Evolutionary conservation across 2,797 vertebrate species (phyloP).

Genomic region (Paramormyrops hopkinsi): DNA sequence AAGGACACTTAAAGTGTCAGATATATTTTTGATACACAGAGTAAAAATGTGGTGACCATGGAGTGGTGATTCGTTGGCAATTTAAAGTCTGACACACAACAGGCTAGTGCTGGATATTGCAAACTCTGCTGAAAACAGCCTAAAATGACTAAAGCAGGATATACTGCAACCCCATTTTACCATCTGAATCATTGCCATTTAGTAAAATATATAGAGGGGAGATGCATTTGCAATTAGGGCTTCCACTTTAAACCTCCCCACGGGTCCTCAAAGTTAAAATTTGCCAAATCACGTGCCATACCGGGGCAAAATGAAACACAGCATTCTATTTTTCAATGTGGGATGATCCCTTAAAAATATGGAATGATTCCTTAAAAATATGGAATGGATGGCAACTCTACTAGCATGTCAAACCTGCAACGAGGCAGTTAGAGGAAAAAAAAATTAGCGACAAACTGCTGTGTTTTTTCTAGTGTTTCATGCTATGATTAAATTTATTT

Average conservation of each 20-base stretch:
- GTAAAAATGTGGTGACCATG: background rate
- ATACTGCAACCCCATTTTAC: background rate
- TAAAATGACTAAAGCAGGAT: background rate
- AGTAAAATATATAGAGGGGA: background rate
- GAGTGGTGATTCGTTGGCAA: background rate
- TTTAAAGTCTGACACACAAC: background rate
- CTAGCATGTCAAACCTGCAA: background rate
- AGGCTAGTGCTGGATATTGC: background rate
- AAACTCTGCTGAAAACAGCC: background rate
- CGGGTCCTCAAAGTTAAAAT: background rate
- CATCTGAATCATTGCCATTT: background rate
- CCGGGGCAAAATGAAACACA: background rate
- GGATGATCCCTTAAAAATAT: background rate
- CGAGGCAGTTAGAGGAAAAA: background rate
- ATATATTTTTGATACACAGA: background rate
- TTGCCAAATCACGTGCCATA: background rate
- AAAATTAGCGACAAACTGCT: background rate
- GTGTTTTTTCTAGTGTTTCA: background rate
- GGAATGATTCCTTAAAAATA: background rate
- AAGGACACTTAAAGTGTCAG: background rate
- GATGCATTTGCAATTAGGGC: background rate
- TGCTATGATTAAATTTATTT: background rate
- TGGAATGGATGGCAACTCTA: background rate
- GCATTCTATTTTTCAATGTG: background rate
- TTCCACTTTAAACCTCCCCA: background rate